These are phyloP conservation scores for Solenopsis invicta DNA, from an alignment of 1,140 invertebrate species.

Conservation along the genomic window DNA sequence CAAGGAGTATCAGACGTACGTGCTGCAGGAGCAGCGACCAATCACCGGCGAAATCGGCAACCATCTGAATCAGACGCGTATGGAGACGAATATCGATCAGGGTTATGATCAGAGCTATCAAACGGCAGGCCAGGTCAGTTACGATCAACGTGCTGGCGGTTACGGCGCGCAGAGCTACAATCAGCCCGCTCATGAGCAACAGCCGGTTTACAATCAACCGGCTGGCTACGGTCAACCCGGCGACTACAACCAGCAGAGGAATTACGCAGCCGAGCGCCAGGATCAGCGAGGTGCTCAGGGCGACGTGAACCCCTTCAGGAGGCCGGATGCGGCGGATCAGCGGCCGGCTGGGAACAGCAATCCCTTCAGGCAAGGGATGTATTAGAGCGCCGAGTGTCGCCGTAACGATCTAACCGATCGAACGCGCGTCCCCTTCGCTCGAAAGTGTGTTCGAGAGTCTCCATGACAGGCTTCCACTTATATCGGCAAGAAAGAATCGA, in stretches of 20 bases:
- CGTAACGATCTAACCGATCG: not conserved
- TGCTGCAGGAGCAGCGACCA: slow-evolving; percentile 94
- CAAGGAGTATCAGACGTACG: slow-evolving; percentile 98
- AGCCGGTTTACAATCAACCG: slow-evolving; percentile 78
- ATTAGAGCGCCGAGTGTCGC: slow-evolving; percentile 70
- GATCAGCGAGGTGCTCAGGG: slow-evolving; percentile 66
- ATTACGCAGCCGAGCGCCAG: slow-evolving; percentile 74
- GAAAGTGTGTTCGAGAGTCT: slow-evolving; percentile 76
- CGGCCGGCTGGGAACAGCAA: slow-evolving; percentile 86
- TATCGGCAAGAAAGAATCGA: slow-evolving; percentile 67
- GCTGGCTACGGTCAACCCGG: slow-evolving; percentile 85
- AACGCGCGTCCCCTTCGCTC: not conserved
- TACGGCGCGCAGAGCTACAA: slow-evolving; percentile 75
- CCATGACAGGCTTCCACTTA: slow-evolving; percentile 85
- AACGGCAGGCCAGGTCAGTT: slow-evolving; percentile 66
- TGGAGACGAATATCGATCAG: slow-evolving; percentile 91
- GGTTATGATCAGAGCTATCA: slow-evolving; percentile 83
- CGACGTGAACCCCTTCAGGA: slow-evolving; percentile 89
- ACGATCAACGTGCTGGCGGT: slow-evolving; percentile 79
- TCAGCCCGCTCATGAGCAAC: slow-evolving; percentile 43
- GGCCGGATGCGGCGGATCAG: slow-evolving; percentile 79
- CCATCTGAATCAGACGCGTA: slow-evolving; percentile 89
- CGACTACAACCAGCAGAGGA: slow-evolving; percentile 79
- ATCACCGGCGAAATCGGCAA: slow-evolving; percentile 92
- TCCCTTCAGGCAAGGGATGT: slow-evolving; percentile 87